These are phyloP conservation scores for Drosophila asahinai DNA, from an alignment of 1,140 invertebrate species.

Conservation along the genomic window DNA sequence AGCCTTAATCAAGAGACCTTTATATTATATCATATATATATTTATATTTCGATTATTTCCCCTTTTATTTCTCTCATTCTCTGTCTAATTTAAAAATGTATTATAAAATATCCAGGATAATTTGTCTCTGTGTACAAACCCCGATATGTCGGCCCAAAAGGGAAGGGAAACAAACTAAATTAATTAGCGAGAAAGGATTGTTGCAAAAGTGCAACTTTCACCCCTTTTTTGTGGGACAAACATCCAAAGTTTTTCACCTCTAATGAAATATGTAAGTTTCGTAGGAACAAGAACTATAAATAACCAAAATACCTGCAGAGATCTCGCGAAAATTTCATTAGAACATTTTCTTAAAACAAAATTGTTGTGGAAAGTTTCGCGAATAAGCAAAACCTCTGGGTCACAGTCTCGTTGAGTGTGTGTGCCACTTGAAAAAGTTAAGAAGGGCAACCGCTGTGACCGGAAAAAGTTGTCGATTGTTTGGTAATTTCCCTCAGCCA, in stretches of 20 bases:
- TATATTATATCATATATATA: too few species aligned
- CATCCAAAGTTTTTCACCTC: slow-evolving; percentile 30
- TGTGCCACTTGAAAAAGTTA: slow-evolving; percentile 32
- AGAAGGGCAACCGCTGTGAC: slow-evolving; percentile 42
- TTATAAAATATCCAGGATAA: not conserved
- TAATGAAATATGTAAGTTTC: slow-evolving; percentile 44
- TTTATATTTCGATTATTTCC: too few species aligned
- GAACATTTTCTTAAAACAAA: slow-evolving; percentile 39
- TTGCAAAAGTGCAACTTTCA: slow-evolving; percentile 34
- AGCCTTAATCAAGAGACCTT: too few species aligned
- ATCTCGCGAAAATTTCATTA: slow-evolving; percentile 38
- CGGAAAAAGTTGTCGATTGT: slow-evolving; percentile 39
- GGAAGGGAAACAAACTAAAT: slow-evolving; percentile 38
- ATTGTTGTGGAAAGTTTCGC: slow-evolving; percentile 30
- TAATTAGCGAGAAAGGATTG: slow-evolving; percentile 50
- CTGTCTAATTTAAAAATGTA: too few species aligned
- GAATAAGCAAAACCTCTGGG: slow-evolving; percentile 8
- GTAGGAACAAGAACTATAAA: slow-evolving; percentile 41
- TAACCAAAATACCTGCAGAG: slow-evolving; percentile 38
- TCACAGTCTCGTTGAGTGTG: not conserved
- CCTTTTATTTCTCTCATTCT: not conserved
- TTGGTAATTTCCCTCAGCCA: slow-evolving; percentile 25
- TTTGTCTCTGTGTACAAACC: not conserved
- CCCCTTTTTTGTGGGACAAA: slow-evolving; percentile 6
- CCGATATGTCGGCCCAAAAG: not conserved